Evolutionary conservation across 1,140 invertebrate genomes (phyloP), one percentile per base, ranked within the genome.

Genomic region (Anastatus disparis): DNA sequence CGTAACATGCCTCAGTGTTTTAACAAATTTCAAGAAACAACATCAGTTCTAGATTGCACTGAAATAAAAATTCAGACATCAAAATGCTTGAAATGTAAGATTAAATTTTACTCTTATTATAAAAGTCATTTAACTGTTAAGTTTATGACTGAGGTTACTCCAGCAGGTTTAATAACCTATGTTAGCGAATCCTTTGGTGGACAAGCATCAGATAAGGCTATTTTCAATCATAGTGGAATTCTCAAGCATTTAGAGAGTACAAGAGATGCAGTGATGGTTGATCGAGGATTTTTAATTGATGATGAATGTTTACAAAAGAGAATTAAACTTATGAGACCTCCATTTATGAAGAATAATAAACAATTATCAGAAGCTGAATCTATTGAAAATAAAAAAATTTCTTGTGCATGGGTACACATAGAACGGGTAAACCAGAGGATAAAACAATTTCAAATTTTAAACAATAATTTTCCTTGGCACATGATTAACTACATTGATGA

Each of bases 111-210:
- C 66, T 81, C 77, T 3, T 68, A 75, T 50, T 80, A 81, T 58
- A 81, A 82, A 75, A 61, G 75, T 44, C 53, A 74, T 59, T 74
- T 76, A 38, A 83, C 78, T 24, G 53, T 76, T 15, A 81, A 83
- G 72, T 74, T 74, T 67, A 71, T 82, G 56, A 75, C 79, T 24
- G 76, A 71, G 74, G n/a, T 72, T 69, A 38, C 66, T 24, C 52
- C 76, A 52, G 74, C 72, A 73, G 78, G 75, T 6, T 67, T 83
- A 61, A 59, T 81, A 2, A 53, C 50, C 15, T 67, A 62, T 22
- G 52, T 68, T 0, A 70, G 62, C 44, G 62, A 73, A 35, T 65
- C 55, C 42, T 67, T 67, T 67, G 62, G 72, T 58, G 67, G 55
- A 17, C 40, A 62, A 55, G 66, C 72, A 10, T 70, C 75, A 15